These are phyloP conservation scores for Lasioglossum marginatum DNA, from an alignment of 2,888 invertebrate genomes.

Conservation along the genomic window DNA sequence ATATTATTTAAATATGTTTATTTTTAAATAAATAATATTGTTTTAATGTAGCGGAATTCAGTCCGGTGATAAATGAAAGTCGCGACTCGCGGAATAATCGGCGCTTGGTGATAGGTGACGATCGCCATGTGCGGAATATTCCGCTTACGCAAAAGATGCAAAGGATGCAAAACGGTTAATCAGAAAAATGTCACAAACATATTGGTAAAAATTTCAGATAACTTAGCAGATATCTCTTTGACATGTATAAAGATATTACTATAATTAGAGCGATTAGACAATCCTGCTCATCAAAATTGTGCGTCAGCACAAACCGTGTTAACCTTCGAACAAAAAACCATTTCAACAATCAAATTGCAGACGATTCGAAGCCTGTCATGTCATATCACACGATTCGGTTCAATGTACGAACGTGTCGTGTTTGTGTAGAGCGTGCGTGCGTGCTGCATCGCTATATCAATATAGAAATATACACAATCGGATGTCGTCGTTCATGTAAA, in stretches of 20 bases:
- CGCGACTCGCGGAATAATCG: no score
- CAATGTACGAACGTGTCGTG: not conserved
- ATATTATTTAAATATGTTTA: no score
- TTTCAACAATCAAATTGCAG: not conserved
- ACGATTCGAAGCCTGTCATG: not conserved
- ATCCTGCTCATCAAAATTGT: not conserved
- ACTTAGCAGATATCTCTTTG: not conserved
- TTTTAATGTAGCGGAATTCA: no score
- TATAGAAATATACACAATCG: conserved; percentile 64
- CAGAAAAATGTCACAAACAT: not conserved
- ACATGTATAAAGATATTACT: not conserved
- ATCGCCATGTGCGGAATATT: no score
- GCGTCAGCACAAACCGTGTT: not conserved
- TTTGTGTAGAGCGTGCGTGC: conserved; percentile 65
- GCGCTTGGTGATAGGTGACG: no score
- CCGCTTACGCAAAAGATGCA: no score
- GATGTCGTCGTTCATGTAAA: conserved; percentile 59
- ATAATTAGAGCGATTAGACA: not conserved
- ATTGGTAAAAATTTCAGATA: not conserved
- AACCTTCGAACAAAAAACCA: not conserved
- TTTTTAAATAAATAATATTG: no score
- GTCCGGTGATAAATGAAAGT: no score
- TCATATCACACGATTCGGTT: not conserved
- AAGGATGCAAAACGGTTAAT: no score
- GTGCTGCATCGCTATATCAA: conserved; percentile 72